Conservation (phyloP, 1,140 invertebrate species). For the Drosophila elegans region DNA sequence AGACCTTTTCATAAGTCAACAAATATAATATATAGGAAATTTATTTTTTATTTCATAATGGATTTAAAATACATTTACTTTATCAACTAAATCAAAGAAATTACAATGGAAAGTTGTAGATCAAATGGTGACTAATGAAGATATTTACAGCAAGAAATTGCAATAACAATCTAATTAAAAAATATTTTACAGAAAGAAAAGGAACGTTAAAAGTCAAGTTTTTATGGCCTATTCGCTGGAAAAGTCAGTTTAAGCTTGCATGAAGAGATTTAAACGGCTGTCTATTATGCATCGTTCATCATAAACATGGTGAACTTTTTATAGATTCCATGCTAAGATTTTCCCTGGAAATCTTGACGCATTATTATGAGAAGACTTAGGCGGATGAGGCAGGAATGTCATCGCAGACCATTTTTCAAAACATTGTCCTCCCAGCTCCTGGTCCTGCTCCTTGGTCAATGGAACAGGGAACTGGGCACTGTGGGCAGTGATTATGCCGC, state of each 20-base stretch:
- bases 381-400: conserved; percentile 25
- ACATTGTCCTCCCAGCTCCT: conserved; percentile 18
- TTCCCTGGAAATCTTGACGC: conserved; percentile 18
- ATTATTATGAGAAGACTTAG: conserved; percentile 35
- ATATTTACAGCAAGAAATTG: neutral
- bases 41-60: no score
- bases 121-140: conserved; percentile 1
- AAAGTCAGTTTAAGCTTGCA: neutral
- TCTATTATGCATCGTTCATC: conserved; percentile 4
- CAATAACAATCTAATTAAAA: neutral
- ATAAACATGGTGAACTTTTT: conserved; percentile 15
- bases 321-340: conserved; percentile 23
- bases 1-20: no score
- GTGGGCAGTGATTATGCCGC: conserved; percentile 46
- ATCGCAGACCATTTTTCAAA: conserved; percentile 22
- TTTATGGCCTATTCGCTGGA: neutral
- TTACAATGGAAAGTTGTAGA: neutral
- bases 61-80: no score
- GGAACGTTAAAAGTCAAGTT: neutral
- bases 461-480: no score
- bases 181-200: neutral
- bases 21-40: no score
- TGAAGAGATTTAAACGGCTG: neutral
- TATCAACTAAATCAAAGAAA: no score
- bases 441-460: conserved; percentile 4